Conservation (phyloP, 2,888 invertebrate species). For the Yponomeuta evonymella region DNA sequence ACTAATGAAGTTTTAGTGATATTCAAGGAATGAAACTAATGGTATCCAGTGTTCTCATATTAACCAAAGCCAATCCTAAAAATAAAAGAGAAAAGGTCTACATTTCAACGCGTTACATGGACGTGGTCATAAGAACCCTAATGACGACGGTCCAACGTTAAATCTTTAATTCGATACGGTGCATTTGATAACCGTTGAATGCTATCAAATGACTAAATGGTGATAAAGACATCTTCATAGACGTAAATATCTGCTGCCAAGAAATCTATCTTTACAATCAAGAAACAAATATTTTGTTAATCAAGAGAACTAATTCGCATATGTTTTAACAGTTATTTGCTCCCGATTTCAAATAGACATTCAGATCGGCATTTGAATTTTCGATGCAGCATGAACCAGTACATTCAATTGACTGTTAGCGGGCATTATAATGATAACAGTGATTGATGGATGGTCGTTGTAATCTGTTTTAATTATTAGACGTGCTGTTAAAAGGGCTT, state of each 20-base stretch:
- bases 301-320: not conserved
- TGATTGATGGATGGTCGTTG: not conserved
- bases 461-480: not conserved
- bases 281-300: conserved; percentile 15
- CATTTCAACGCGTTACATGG: not conserved
- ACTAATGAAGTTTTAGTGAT: not conserved
- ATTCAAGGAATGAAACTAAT: not conserved
- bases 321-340: not conserved
- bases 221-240: conserved; percentile 9
- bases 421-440: not conserved
- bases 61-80: not conserved
- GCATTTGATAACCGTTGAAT: not conserved
- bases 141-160: conserved; percentile 5
- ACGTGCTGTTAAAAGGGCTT: not conserved
- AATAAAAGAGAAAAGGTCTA: not conserved
- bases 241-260: not conserved
- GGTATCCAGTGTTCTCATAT: not conserved
- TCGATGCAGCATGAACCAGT: not conserved
- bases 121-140: not conserved
- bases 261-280: not conserved
- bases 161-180: conserved; percentile 10
- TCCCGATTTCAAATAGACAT: not conserved
- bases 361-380: not conserved
- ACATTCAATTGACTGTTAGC: not conserved
- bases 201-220: conserved; percentile 8